A percentile compares a stretch with the other conserved stretches of the same genome.
These are phyloP conservation scores for Chromis chromis DNA, from an alignment of 2,797 vertebrate genomes.

Conservation along the genomic window DNA sequence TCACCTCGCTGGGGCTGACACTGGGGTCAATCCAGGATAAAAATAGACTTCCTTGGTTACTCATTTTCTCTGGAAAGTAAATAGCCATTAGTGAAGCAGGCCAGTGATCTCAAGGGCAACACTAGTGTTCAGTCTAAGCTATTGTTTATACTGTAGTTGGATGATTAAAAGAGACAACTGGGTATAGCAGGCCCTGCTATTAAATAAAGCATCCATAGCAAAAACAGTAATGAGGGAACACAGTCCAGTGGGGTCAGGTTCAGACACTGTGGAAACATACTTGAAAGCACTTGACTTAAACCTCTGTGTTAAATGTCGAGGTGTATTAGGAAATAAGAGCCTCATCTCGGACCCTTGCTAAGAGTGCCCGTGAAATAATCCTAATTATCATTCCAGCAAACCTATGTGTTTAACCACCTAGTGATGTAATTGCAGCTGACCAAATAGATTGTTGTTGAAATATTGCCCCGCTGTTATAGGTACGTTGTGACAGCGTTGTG, in stretches of 20 bases:
- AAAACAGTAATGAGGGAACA: constrained; percentile 66
- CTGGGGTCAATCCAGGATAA: constrained; percentile 72
- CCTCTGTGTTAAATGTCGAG: constrained; percentile 53
- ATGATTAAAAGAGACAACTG: constrained; percentile 73
- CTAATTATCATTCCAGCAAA: constrained; percentile 76
- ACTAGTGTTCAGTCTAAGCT: constrained; percentile 56
- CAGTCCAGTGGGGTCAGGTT: constrained; percentile 64
- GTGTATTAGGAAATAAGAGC: constrained; percentile 54
- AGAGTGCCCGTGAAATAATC: constrained; percentile 70
- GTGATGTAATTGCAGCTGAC: constrained; percentile 84
- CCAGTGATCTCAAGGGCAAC: constrained; percentile 74
- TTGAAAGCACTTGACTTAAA: constrained; percentile 71
- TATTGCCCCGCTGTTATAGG: constrained; percentile 77
- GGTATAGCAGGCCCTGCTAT: constrained; percentile 40
- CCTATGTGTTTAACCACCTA: constrained; percentile 72
- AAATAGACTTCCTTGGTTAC: constrained; percentile 75
- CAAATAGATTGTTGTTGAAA: constrained; percentile 83
- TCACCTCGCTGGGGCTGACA: constrained; percentile 58
- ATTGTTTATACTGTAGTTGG: constrained; percentile 66
- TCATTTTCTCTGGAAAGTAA: constrained; percentile 77
- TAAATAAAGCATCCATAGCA: constrained; percentile 49
- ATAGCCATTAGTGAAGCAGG: constrained; percentile 77
- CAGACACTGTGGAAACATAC: constrained; percentile 68
- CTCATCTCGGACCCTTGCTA: constrained; percentile 50
- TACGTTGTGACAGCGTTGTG: constrained; percentile 75